Base-by-base conservation (phyloP, 2,888 invertebrate genomes). In the Helleia helle region DNA sequence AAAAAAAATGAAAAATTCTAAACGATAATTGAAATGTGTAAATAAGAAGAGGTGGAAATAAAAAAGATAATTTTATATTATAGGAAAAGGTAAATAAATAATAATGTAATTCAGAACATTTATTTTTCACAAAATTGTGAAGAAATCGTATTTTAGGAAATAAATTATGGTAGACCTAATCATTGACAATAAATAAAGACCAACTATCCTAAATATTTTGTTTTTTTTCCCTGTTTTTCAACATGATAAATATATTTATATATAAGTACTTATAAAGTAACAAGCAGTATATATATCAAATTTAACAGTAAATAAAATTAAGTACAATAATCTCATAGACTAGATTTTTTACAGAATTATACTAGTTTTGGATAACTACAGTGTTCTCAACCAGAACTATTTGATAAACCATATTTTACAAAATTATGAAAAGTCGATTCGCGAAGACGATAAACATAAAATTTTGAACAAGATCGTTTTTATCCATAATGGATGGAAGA, bases 261-360 rank as follows among this genome's bases (percentile, higher is more conserved):
- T 24, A 24, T 12, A 14, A 29, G 28, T 17, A 31, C 8, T 22
- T 13, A 29, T 31, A n/a, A n/a, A n/a, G 7, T 22, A 22, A 6
- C 5, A 18, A 22, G 8, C 8, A 7, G 22, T 22, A 22, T 7
- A 2, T 22, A 22, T 22, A 2, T 4, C 7, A 22, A 22, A 14
- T 13, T 8, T 36, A 43, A 47, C 41, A 40, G 46, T 49, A 51
- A 50, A 55, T 46, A 48, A 51, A 51, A 56, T 49, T 58, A 60
- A 57, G 46, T 59, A 63, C 55, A 55, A 62, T 47, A 74, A 79
- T 75, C 69, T 79, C 71, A 68, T 72, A 74, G 81, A 81, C 81
- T 80, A 81, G 81, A 80, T 62, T 60, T 59, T 54, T 61, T 58
- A 55, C 71, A 77, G n/a, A 14, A n/a, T 15, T 30, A 15, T n/a